These are phyloP conservation scores for Sciurus vulgaris DNA, from an alignment of 2,797 vertebrate genomes.

Conservation along the genomic window DNA sequence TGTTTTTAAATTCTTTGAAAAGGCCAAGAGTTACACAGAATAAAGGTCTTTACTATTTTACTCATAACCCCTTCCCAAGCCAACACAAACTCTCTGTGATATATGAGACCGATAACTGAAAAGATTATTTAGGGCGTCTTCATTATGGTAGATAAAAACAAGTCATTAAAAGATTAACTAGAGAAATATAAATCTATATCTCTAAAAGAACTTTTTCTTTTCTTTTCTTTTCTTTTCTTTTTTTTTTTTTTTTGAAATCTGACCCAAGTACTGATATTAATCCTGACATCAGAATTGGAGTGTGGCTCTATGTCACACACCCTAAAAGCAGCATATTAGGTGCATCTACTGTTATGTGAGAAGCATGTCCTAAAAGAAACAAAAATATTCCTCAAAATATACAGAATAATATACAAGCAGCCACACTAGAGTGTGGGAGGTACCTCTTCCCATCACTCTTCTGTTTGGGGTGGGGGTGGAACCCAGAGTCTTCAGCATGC, in stretches of 20 bases:
- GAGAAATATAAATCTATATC: background rate
- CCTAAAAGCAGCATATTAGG: background rate
- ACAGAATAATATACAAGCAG: no score
- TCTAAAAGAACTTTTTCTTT: background rate
- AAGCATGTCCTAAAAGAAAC: background rate
- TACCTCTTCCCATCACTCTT: background rate
- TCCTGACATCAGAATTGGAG: background rate
- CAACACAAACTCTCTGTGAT: background rate
- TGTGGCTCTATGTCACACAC: background rate
- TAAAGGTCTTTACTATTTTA: conserved; percentile 8
- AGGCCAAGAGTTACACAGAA: background rate
- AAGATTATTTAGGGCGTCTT: background rate
- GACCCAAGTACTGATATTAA: background rate
- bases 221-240: no score
- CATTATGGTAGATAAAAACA: background rate
- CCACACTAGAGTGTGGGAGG: fast-evolving
- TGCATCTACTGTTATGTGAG: background rate
- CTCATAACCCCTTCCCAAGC: background rate
- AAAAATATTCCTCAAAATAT: background rate
- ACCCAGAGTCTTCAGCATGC: no score
- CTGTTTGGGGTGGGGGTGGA: no score
- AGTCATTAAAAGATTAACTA: background rate
- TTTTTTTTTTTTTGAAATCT: background rate
- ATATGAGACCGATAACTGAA: background rate
- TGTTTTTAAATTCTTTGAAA: background rate